Evolutionary conservation across 2,888 invertebrate genomes (phyloP), one percentile per base, ranked within the genome.

Genomic region (Noctua janthe): DNA sequence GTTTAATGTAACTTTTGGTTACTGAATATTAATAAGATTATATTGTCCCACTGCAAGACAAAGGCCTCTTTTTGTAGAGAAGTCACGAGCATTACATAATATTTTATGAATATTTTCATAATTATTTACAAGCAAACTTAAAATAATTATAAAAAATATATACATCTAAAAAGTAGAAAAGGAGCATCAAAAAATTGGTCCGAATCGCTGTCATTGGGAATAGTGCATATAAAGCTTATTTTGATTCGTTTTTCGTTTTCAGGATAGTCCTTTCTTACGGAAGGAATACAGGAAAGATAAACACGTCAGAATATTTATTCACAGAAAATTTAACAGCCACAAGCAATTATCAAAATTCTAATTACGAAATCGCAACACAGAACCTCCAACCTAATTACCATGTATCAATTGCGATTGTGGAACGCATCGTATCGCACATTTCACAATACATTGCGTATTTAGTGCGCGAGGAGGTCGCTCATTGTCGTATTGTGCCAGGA

Each of bases 381-480:
- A 84, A 76, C 76, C 74, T 54, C 51, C 49, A 39, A 85, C 82
- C 87, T 88, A 88, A 88, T 88, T 88, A 88, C 80, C 81, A 70
- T 81, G 73, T 84, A 86, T 86, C 84, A 86, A 88, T 81, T 76
- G 76, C 78, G 71, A 80, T 80, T 64, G 79, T 84, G 72, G 73
- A 88, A 82, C 78, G 86, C 76, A 86, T 83, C 84, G 82, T 85
- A 81, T 87, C 85, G 83, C 70, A 62, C 62, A 71, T 75, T 78
- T 81, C 73, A 85, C 76, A 87, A 84, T 88, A 80, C 86, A 74
- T 88, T 88, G 89, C 90, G 84, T 85, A 88, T 86, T 88, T 78
- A 85, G 84, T 87, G 76, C 79, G 81, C 76, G 71, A 80, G 81
- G 78, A 85, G 81, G 82, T 87, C 85, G 82, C 85, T 80, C 78